Percentiles rank a stretch among this genome's conserved stretches.
These are phyloP conservation scores for Elachura formosa DNA, from an alignment of 2,113 vertebrate species.

Conservation along the genomic window DNA sequence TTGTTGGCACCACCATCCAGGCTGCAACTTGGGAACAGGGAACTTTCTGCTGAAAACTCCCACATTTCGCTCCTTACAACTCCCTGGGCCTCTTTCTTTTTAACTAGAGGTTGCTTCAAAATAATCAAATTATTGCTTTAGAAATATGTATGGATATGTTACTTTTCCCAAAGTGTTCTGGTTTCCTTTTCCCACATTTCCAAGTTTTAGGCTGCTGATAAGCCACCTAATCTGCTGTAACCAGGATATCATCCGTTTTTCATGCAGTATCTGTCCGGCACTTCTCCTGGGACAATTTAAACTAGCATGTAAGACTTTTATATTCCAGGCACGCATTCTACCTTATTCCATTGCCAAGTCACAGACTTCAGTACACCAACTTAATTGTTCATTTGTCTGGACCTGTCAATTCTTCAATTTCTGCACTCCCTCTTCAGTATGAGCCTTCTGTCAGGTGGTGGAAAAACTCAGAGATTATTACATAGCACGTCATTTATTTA, in stretches of 20 bases:
- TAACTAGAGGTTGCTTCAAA: background rate
- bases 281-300: conserved; percentile 14
- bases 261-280: background rate
- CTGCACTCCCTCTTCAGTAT: background rate
- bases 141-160: background rate
- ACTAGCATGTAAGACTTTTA: background rate
- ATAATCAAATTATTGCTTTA: background rate
- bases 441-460: background rate
- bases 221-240: background rate
- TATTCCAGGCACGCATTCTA: conserved; percentile 19
- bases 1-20: background rate
- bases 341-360: conserved; percentile 4
- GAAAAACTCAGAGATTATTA: conserved; percentile 6
- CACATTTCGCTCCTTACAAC: background rate
- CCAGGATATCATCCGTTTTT: background rate
- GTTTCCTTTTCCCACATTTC: background rate
- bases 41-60: background rate
- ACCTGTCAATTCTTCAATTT: conserved; percentile 18
- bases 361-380: background rate
- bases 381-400: conserved; percentile 50
- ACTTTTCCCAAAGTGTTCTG: background rate
- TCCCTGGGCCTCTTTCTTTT: background rate
- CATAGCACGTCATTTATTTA: conserved; percentile 35
- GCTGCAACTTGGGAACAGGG: background rate
- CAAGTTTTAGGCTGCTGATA: background rate